Base-by-base conservation (phyloP, 2,888 invertebrate genomes). In the Acanthopleura granulata region DNA sequence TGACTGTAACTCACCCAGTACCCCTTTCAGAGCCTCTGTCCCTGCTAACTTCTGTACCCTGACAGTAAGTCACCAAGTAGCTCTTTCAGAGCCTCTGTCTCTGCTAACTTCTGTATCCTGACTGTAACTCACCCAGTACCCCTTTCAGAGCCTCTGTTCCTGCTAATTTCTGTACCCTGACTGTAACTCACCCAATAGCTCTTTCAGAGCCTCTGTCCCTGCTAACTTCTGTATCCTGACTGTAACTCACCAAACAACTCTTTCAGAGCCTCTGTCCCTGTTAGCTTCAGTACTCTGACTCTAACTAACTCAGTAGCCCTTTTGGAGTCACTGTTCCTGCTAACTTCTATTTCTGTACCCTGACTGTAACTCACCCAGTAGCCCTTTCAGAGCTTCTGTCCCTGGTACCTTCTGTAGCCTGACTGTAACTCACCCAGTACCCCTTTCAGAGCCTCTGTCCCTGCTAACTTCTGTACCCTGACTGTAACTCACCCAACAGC, bases 161-260 rank as follows among this genome's bases (percentile, higher is more conserved):
- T 6, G 40, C 40, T 40, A 40, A 40, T 9, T 40, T 40, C 40
- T 40, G 40, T 9, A 40, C 9, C 40, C 3, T 40, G 40, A 40
- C 40, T 6, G 40, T 40, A 40, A 57, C 57, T 57, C 57, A 57
- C 12, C 57, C 3, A 57, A 12, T 3, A 18, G 12, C 22, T 12
- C 71, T 62, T 83, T 76, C 25, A 87, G 62, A 40, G 79, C 80
- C 66, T 79, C 75, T 18, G 83, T 86, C 12, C 80, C 79, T 11
- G 86, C 78, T 27, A 87, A 75, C 72, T 87, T 87, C 30, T 40
- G 40, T 9, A 40, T 40, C 40, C 3, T 40, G 40, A 40, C 40
- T 6, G 40, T 40, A 40, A 40, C 40, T 40, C 40, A 40, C 3
- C 40, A 40, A 40, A 9, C 9, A 40, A 40, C 40, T 9, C 40